Evolutionary conservation across 1,140 invertebrate species (phyloP), one percentile per base, ranked within the genome.

Genomic region (Bacillus rossius): DNA sequence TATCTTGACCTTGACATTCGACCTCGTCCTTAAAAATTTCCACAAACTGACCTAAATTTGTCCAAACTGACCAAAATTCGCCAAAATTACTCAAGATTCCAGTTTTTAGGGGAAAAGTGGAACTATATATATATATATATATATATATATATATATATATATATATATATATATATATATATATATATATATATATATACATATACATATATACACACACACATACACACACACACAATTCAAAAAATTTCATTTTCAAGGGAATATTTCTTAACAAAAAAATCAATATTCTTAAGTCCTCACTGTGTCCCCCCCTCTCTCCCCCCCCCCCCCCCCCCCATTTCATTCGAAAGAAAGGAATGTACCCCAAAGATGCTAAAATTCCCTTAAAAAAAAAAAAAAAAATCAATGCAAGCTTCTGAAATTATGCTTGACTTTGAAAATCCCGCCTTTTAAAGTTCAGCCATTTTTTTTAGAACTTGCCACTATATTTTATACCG

Each of bases 231-330:
- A 57, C 67, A 63, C 63, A 61, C 64, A 65, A 64, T 68, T 69
- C 63, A 61, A 67, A 68, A 61, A 69, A 68, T 69, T 67, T 68
- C 60, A 69, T 68, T 69, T 71, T 69, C 67, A 68, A 69, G 68
- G 69, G 69, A 69, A 69, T 71, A 69, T 71, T 71, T 68, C 65
- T 69, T 68, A 67, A 65, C 68, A 64, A 57, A 59, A 59, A 59
- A 51, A 55, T 52, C 43, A 56, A 48, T 50, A 8, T 40, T 17
- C 13, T 13, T 25, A 25, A 10, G 38, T 40, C 53, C 65, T 62
- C 63, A 63, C 60, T 61, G 62, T 61, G 63, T 58, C 60, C 57
- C 62, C 62, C 65, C 57, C 61, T 64, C 65, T 62, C 59, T 64
- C 67, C 59, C 61, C 68, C 67, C 63, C 67, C 67, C 65, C 69